These are phyloP conservation scores for Grantiella picta DNA, from an alignment of 2,113 vertebrate genomes.

Conservation along the genomic window DNA sequence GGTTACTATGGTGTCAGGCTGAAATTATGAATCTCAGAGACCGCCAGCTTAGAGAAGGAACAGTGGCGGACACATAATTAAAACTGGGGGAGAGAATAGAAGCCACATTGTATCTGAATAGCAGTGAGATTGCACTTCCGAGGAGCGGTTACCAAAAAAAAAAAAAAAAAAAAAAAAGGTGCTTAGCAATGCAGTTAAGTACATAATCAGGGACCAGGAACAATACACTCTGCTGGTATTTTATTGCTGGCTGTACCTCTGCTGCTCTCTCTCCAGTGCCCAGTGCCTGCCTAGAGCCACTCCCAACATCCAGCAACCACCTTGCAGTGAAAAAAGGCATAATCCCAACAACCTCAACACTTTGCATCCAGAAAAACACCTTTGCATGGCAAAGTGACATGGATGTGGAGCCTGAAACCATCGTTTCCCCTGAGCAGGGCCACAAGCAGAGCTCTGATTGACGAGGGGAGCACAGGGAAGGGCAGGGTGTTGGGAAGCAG, in stretches of 20 bases:
- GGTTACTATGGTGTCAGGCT: slow-evolving; percentile 80
- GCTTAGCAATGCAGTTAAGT: slow-evolving; percentile 64
- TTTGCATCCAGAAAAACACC: background rate
- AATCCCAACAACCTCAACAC: background rate
- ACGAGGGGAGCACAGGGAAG: background rate
- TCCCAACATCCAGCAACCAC: background rate
- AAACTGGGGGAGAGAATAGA: slow-evolving; percentile 61
- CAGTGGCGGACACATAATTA: slow-evolving; percentile 69
- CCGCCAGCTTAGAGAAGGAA: slow-evolving; percentile 64
- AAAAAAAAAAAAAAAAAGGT: background rate
- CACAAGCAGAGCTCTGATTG: background rate
- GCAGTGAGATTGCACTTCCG: slow-evolving; percentile 61
- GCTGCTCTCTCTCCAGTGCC: background rate
- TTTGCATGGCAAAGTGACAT: background rate
- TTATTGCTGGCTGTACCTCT: slow-evolving; percentile 14
- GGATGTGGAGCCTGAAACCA: background rate
- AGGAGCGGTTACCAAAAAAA: background rate
- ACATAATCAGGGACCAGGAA: slow-evolving; percentile 20
- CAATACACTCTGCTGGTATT: slow-evolving; percentile 54
- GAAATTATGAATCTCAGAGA: slow-evolving; percentile 74
- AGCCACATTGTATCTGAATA: slow-evolving; percentile 66
- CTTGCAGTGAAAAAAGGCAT: background rate
- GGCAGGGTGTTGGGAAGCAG: slow-evolving; percentile 38
- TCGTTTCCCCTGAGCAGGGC: background rate
- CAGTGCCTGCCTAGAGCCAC: background rate